Base-by-base conservation (phyloP, 2,797 vertebrate genomes). In the Dromococcyx pavoninus region DNA sequence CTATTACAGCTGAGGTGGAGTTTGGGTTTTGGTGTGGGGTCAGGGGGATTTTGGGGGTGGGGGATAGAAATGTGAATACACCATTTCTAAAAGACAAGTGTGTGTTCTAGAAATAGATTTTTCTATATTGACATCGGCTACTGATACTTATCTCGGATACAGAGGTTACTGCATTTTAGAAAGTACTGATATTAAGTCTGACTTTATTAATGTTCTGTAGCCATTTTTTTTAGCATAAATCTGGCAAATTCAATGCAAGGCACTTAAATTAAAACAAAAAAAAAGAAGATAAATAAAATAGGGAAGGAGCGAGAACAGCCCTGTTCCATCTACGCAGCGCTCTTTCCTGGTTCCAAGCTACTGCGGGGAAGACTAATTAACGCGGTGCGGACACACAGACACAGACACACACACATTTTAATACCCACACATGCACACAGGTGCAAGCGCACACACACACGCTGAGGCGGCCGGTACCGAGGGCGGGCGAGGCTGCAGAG, bases 401-500 rank as follows among this genome's bases (percentile, higher is more conserved):
- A 17, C 18, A 3, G 7, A 17, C 1, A 12, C 18, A 17, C 18
- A 3, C 7, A 3, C 48, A 27, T 50, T 50, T 7, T 62, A 41
- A 41, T 22, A 35, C 44, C 32, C 48, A 27, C 8, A 39, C 3
- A 12, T 7, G 15, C 2, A 15, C 10, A 10, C 39, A 41, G 39
- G 39, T 41, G 14, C 39, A 10, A 10, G 39, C 39, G 14, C 39
- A 39, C 39, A 41, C n/a, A n/a, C 39, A 41, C 39, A 41, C 39
- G 39, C 12, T 27, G 16, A 5, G n/a, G 5, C 6, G 32, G 75
- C 27, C 46, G 17, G 8, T 10, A 18, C 18, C 9, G 43, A 2
- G 83, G 19, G 69, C 33, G 73, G 75, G 69, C 28, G 69, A 80
- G 95, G 91, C 64, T 96, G 39, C 39, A 41, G 14, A 41, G 39